Evolutionary conservation across 2,113 vertebrate species (phyloP), one percentile per base, ranked within the genome.

Genomic region (Hemicordylus capensis): DNA sequence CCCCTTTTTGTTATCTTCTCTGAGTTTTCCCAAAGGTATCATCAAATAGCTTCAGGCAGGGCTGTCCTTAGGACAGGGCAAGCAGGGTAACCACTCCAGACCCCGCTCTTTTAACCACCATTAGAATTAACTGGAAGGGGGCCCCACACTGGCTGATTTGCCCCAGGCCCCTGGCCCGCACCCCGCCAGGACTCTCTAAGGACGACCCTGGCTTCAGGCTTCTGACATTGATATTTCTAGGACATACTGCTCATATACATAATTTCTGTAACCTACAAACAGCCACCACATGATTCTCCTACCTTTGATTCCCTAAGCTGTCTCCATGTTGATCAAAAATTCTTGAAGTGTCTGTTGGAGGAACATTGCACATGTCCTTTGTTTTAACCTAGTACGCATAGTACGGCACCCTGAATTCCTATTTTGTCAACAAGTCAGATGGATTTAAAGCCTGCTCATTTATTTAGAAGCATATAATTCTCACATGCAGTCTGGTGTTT

Each of bases 211-310:
- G 28, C 85, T 61, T 76, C 37, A 54, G 0, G 0, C 79, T 9
- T 42, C 39, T 9, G 56, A 51, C 56, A 76, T 63, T 7, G 14
- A n/a, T 1, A 72, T 4, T 28, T 31, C 11, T 1, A 5, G 1
- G 1, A 3, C 4, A 56, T 0, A 0, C 6, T 70, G 7, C 39
- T 34, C 70, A 86, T 46, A 17, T 34, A 81, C 28, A n/a, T 54
- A 6, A 75, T 72, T 72, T 85, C 44, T 86, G 66, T 9, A 63
- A 81, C 81, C 61, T 17, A 86, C 34, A 42, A 51, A 67, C 67
- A 67, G n/a, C 31, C 6, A 22, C 51, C 10, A 54, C 26, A 37
- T 81, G 54, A 26, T 81, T 81, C 31, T 81, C n/a, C 64, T 37
- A 12, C n/a, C 46, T 22, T 54, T 67, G 46, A 37, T 44, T 80